These are phyloP conservation scores for Nymphicus hollandicus DNA, from an alignment of 2,113 vertebrate species.

Conservation along the genomic window DNA sequence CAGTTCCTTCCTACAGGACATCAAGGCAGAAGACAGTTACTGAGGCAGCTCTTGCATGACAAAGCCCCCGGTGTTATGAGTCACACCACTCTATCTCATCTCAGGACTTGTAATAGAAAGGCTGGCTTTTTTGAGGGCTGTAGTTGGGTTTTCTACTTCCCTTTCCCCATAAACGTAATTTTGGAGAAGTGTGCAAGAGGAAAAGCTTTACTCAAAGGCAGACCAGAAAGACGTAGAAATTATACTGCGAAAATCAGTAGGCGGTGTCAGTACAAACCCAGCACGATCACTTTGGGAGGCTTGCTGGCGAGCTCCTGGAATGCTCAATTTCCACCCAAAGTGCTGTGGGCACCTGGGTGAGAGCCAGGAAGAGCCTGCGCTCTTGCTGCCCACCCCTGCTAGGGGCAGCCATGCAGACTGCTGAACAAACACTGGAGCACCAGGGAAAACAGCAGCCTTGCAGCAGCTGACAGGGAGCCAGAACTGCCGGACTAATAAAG, in stretches of 20 bases:
- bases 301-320: fast-evolving
- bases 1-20: not conserved
- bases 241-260: fast-evolving
- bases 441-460: fast-evolving
- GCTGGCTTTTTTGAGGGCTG: not conserved
- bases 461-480: fast-evolving
- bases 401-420: fast-evolving
- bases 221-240: not conserved
- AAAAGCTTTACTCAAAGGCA: fast-evolving
- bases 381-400: fast-evolving
- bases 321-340: fast-evolving
- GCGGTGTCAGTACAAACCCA: not conserved
- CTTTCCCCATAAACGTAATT: not conserved
- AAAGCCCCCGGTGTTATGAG: not conserved
- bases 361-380: fast-evolving
- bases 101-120: not conserved
- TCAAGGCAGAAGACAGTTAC: not conserved
- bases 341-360: fast-evolving
- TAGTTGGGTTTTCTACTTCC: not conserved
- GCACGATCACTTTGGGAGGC: fast-evolving
- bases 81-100: fast-evolving
- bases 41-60: not conserved
- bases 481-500: fast-evolving
- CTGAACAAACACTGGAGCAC: fast-evolving
- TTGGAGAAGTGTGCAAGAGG: not conserved